These are phyloP conservation scores for Epizoanthus stellaris DNA, from an alignment of 92 coral and sea anemone genomes.

Conservation along the genomic window DNA sequence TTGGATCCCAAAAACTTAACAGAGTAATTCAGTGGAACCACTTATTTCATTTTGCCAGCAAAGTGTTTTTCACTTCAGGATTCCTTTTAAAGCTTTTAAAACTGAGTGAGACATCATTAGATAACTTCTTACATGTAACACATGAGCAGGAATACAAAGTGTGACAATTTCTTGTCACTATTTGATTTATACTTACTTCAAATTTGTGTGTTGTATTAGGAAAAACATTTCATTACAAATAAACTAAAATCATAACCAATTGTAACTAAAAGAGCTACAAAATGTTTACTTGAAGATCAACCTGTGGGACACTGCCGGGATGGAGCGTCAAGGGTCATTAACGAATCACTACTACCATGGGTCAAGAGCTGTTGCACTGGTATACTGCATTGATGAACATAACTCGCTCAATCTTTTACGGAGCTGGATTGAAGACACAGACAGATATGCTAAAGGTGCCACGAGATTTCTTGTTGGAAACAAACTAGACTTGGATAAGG, in stretches of 20 bases:
- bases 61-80: too few relatives aligned
- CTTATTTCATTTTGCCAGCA: too few relatives aligned
- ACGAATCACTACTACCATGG: constrained; percentile 90
- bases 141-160: too few relatives aligned
- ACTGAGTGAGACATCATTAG: too few relatives aligned
- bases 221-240: neutral
- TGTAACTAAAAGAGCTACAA: neutral
- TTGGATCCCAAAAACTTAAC: too few relatives aligned
- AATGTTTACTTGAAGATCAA: constrained; percentile 64
- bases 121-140: too few relatives aligned
- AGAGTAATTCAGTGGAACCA: too few relatives aligned
- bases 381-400: constrained; percentile 79
- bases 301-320: constrained; percentile 98
- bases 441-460: constrained; percentile 75
- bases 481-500: constrained; percentile 83
- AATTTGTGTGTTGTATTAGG: too few relatives aligned
- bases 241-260: neutral
- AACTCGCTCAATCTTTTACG: constrained; percentile 71
- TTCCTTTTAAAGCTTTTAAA: too few relatives aligned
- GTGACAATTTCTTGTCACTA: too few relatives aligned
- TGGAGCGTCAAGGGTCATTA: constrained; percentile 93
- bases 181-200: too few relatives aligned
- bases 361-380: constrained; percentile 80
- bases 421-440: constrained; percentile 82
- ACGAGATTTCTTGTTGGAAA: constrained; percentile 86